Evolutionary conservation across 2,113 vertebrate species (phyloP), one percentile per base, ranked within the genome.

Genomic region (Nyctereutes procyonoides): DNA sequence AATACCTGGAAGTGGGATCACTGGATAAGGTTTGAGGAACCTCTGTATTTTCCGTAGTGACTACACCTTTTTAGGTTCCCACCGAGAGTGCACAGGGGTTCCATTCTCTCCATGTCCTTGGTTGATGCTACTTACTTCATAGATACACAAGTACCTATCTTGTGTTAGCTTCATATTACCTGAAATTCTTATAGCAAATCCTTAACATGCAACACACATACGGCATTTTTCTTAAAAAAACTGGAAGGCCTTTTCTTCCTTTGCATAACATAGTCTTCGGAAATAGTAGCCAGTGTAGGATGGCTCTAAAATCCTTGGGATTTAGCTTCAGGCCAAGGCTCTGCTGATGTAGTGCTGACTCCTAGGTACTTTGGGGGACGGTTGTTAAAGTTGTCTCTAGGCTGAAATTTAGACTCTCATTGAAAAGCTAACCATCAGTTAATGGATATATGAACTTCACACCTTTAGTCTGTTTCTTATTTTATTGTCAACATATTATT

Each of bases 401-500:
- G 22, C 38, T 83, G 17, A 26, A 86, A 69, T 89, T 69, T 56
- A 93, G 79, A 90, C 62, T 87, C 32, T 74, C 84, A 26, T 35
- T 96, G 86, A 79, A 93, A 93, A 94, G 48, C 35, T 93, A 83
- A 93, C 43, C 62, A 90, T 32, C 62, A 90, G 7, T 83, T 81
- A 88, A 67, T 55, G n/a, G 74, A 96, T 63, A 96, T 97, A 95
- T 93, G 60, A 97, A 90, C 30, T 56, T 95, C 65, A 95, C 73
- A 94, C 35, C 35, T 96, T 65, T 38, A 73, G 76, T 97, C 90
- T 93, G 53, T 95, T 97, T 24, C 35, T 96, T 91, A 69, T 97
- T 98, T 98, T 97, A 97, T 97, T 98, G 73, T 94, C 83, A 53
- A 35, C 56, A 77, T 22, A 10, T 76, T 94, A 12, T 79, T 98